phyloP scores from a whole-genome alignment of 1,140 invertebrate genomes.

The Ganaspis sp. region DNA sequence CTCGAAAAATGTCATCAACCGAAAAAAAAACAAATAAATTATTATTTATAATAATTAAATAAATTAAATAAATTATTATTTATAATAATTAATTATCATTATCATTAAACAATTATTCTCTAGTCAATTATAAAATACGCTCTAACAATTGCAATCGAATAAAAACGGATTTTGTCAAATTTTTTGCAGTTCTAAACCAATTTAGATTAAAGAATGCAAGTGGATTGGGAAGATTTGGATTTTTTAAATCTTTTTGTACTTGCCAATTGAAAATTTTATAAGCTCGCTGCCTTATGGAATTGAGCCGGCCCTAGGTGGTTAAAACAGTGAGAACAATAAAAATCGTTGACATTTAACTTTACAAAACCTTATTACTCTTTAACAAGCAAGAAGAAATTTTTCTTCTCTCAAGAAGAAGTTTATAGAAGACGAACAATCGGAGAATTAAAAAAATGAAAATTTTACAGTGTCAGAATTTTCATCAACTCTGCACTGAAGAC shows the following conservation, averaged over 20 bases:
- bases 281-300: conserved; percentile 27
- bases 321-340: conserved; percentile 32
- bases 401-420: no score
- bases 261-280: neutral
- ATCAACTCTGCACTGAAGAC: conserved; percentile 15
- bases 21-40: no score
- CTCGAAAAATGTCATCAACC: no score
- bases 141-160: neutral
- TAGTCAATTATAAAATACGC: neutral
- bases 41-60: no score
- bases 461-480: conserved; percentile 46
- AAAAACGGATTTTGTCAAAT: neutral
- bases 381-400: neutral
- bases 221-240: neutral
- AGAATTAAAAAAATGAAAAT: conserved; percentile 34
- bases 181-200: neutral
- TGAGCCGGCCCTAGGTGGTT: conserved; percentile 35
- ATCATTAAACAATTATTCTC: neutral
- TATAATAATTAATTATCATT: no score
- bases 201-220: neutral
- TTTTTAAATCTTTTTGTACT: conserved; percentile 21
- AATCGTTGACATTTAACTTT: conserved; percentile 42
- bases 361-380: conserved; percentile 54
- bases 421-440: conserved; percentile 4
- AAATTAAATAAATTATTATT: no score